A percentile compares a stretch with the other conserved stretches of the same genome.
Evolutionary conservation across 2,113 vertebrate species (phyloP).

Genomic region (Ailurus styani): DNA sequence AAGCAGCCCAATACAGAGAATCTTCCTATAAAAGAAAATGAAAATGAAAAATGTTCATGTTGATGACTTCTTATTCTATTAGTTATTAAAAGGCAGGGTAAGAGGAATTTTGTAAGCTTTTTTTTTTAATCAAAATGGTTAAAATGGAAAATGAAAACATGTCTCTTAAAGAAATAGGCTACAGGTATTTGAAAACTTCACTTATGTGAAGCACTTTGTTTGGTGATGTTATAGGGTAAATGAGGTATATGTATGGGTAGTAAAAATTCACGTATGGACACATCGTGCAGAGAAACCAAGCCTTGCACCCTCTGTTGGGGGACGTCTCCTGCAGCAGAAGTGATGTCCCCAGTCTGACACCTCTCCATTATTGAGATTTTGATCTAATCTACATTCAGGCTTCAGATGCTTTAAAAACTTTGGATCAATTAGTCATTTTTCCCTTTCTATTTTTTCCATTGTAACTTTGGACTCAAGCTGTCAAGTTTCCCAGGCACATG

Average conservation of each 20-base stretch:
- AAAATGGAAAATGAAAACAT: background rate
- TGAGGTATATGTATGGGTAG: rapidly evolving
- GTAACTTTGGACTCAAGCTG: conserved; percentile 73
- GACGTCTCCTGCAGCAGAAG: background rate
- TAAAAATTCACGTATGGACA: background rate
- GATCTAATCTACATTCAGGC: background rate
- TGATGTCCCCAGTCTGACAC: background rate
- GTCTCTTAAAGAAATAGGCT: background rate
- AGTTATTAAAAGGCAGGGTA: background rate
- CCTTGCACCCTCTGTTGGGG: background rate
- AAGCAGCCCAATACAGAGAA: background rate
- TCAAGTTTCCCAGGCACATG: conserved; percentile 76
- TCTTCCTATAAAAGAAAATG: background rate
- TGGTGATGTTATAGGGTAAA: background rate
- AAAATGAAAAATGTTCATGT: background rate
- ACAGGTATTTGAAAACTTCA: background rate
- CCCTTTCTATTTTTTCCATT: conserved; percentile 73
- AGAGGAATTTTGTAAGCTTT: background rate
- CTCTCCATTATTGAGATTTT: background rate
- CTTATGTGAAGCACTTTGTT: background rate
- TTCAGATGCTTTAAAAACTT: conserved; percentile 55
- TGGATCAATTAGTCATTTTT: conserved; percentile 76
- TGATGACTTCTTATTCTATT: background rate
- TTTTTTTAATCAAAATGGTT: background rate
- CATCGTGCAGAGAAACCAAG: background rate